Conservation (phyloP, 2,888 invertebrate genomes). For the Tanytarsus gracilentus region DNA sequence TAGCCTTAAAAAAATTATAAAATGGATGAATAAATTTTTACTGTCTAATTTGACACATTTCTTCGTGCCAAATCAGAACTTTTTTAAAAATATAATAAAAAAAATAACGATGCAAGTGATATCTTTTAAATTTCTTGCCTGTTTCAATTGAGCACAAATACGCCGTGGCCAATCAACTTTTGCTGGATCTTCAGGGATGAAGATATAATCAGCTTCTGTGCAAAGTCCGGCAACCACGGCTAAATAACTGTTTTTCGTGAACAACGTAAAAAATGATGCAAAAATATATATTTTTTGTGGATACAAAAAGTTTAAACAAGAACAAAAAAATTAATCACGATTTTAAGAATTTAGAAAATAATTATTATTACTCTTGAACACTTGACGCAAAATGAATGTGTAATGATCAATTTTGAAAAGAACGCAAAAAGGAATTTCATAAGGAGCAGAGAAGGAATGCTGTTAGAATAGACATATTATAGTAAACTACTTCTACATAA, state of each 20-base stretch:
- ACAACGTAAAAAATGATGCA: background rate
- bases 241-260: constrained; percentile 57
- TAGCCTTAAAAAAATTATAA: background rate
- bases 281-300: background rate
- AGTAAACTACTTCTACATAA: too few relatives aligned
- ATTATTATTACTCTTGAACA: too few relatives aligned
- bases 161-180: constrained; percentile 63
- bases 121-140: constrained; percentile 45
- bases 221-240: constrained; percentile 75
- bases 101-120: constrained; percentile 7
- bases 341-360: too few relatives aligned
- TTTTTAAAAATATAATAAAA: background rate
- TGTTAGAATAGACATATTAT: too few relatives aligned
- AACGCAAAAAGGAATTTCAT: background rate
- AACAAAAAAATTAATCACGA: too few relatives aligned
- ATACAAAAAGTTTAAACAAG: too few relatives aligned
- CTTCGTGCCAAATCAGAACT: background rate
- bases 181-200: constrained; percentile 83
- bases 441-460: too few relatives aligned
- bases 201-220: constrained; percentile 77
- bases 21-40: background rate
- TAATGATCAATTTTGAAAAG: too few relatives aligned
- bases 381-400: too few relatives aligned
- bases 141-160: constrained; percentile 64
- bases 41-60: background rate